Base-by-base conservation (phyloP, 2,888 invertebrate species). In the Melipona bicolor region DNA sequence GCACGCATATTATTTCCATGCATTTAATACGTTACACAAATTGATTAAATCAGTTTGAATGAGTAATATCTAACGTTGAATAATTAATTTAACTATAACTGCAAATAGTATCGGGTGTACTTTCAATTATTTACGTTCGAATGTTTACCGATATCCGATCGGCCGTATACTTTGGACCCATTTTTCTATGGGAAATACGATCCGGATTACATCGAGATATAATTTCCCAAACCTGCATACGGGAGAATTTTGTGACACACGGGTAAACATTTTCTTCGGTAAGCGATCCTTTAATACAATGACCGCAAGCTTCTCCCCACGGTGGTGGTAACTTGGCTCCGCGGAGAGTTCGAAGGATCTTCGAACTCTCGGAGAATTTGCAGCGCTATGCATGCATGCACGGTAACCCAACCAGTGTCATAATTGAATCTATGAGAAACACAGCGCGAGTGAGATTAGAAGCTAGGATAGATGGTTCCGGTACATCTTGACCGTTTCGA, bases 381-480 rank as follows among this genome's bases (percentile, higher is more conserved):
- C 77, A 24, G 61, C 50, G 82, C 79, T 77, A 77, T 72, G 82
- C 72, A 79, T 72, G 82, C 72, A 79, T 75, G 72, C 81, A 76
- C 65, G 61, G 52, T 61, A 73, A 71, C 70, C 56, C 19, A 52
- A 73, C 76, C 77, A 72, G 81, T 85, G 85, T 85, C 85, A 85
- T 85, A 85, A 85, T 85, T 85, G 85, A 85, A 85, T 85, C 79
- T 76, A 78, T 54, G 76, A 85, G 81, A 81, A 77, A 85, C 85
- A 71, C 70, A 65, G 59, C 56, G 73, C 67, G 73, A 61, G 72
- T 19, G 67, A 80, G 84, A 85, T 85, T 85, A 85, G 77, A 69
- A 69, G 61, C 52, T 54, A 36, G 24, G 49, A 61, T 15, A 15
- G 77, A 84, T 71, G 71, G 36, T 73, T 54, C 43, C 73, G 83